Evolutionary conservation across 2,113 vertebrate species (phyloP), one percentile per base, ranked within the genome.

Genomic region (Cyanoliseus patagonus): DNA sequence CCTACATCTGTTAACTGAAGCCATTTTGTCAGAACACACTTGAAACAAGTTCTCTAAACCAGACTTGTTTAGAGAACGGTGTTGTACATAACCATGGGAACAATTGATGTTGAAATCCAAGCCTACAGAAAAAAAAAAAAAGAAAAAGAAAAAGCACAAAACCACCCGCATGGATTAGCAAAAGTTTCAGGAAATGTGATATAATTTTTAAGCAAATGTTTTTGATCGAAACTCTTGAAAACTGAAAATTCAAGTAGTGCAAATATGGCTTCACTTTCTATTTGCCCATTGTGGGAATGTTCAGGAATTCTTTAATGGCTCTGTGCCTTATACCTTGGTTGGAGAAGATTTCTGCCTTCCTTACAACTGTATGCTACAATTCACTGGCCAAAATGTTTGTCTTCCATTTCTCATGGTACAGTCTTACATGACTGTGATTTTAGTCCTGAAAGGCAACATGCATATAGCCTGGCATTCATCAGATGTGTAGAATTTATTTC

Each of bases 81-180:
- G 69, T 88, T 95, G 62, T 72, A 63, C 46, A 67, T 74, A 81
- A 75, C 61, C 83, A 81, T 75, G 68, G 90, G 73, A 96, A 94
- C 83, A 51, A 88, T 0, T 82, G 64, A 75, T 90, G 85, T n/a
- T 81, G 92, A 94, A 94, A 90, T 92, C 55, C 42, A 77, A 52
- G 66, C 55, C 20, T 51, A 37, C 27, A 61, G 2, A 27, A 86
- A 66, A 77, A 35, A 59, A 30, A 90, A 61, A 76, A 44, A 59
- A 16, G 59, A 6, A 70, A 62, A 63, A 67, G 4, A 24, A 92
- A 78, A 84, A 75, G 59, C 49, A 88, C 31, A 61, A 55, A 83
- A 52, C 4, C 30, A 61, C 18, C 7, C 35, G 28, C 41, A 69
- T 42, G 47, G 42, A 47, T 92, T 81, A 93, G 30, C 22, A 52